Conservation (phyloP, 2,113 vertebrate species). For the Donacobius atricapilla region DNA sequence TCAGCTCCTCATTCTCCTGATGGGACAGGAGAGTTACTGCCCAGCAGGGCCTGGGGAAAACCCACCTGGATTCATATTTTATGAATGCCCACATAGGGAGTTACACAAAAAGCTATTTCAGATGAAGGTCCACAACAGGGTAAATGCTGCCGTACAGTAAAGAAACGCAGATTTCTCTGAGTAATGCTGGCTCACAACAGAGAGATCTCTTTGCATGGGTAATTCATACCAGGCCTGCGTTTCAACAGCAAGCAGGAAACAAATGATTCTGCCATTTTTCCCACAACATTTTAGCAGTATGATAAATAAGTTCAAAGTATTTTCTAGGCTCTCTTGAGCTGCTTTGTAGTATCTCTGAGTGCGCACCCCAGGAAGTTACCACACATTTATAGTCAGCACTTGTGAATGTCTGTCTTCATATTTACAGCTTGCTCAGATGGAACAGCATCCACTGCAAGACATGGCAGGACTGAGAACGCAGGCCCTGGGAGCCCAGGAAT, state of each 20-base stretch:
- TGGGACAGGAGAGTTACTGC: not conserved
- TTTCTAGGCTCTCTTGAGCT: not conserved
- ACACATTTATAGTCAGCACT: not conserved
- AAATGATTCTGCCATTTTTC: not conserved
- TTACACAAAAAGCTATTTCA: not conserved
- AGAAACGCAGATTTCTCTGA: not conserved
- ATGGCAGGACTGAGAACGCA: not conserved
- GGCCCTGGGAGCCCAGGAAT: not conserved
- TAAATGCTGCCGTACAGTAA: not conserved
- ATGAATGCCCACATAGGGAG: not conserved
- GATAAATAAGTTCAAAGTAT: not conserved
- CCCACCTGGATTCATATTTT: not conserved
- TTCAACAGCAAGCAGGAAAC: constrained; percentile 5
- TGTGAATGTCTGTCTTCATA: not conserved
- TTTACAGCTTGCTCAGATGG: not conserved
- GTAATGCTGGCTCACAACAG: not conserved
- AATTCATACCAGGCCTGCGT: not conserved
- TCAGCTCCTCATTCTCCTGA: not conserved
- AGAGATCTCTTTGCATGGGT: not conserved
- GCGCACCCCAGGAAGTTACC: not conserved
- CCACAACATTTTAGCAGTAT: not conserved
- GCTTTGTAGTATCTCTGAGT: not conserved
- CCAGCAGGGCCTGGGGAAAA: not conserved
- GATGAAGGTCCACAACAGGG: not conserved
- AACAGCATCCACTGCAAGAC: not conserved